Evolutionary conservation across 1,140 invertebrate species (phyloP).

Genomic region (Zaprionus capensis): DNA sequence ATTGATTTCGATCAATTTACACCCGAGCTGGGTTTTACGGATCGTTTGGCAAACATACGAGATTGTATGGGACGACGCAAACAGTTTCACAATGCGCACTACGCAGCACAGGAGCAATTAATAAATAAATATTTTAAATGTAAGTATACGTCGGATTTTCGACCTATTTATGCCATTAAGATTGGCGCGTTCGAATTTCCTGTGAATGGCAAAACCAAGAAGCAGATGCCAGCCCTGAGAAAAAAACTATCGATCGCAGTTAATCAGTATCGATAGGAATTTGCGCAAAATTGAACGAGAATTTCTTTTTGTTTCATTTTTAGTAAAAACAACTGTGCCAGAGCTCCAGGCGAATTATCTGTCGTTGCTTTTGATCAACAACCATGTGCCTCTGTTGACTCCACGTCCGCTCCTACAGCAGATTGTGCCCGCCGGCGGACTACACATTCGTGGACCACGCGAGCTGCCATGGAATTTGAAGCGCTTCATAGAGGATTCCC

Average conservation of each 20-base stretch:
- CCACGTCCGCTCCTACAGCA: slow-evolving; percentile 68
- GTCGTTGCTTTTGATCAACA: slow-evolving; percentile 80
- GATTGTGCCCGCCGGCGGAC: slow-evolving; percentile 78
- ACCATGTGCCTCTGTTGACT: slow-evolving; percentile 75
- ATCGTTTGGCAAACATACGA: slow-evolving; percentile 58
- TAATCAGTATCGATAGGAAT: neutral
- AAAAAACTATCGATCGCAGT: neutral
- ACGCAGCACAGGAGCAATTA: slow-evolving; percentile 62
- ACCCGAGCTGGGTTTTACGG: slow-evolving; percentile 39
- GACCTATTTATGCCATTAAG: neutral
- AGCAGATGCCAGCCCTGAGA: neutral
- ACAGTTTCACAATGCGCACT: slow-evolving; percentile 58
- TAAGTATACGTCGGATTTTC: slow-evolving; percentile 28
- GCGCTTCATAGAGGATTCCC: slow-evolving; percentile 84
- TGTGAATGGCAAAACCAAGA: slow-evolving; percentile 20
- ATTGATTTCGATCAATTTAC: slow-evolving; percentile 54
- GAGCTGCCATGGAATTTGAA: slow-evolving; percentile 84
- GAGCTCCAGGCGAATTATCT: slow-evolving; percentile 85
- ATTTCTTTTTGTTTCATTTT: slow-evolving; percentile 13
- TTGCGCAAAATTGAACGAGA: neutral
- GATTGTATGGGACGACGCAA: slow-evolving; percentile 57
- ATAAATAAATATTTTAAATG: slow-evolving; percentile 73
- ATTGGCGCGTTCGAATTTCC: neutral
- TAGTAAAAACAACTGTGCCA: slow-evolving; percentile 73
- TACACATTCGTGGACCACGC: slow-evolving; percentile 77